Base-by-base conservation (phyloP, 2,888 invertebrate genomes). In the Acleris sparsana region DNA sequence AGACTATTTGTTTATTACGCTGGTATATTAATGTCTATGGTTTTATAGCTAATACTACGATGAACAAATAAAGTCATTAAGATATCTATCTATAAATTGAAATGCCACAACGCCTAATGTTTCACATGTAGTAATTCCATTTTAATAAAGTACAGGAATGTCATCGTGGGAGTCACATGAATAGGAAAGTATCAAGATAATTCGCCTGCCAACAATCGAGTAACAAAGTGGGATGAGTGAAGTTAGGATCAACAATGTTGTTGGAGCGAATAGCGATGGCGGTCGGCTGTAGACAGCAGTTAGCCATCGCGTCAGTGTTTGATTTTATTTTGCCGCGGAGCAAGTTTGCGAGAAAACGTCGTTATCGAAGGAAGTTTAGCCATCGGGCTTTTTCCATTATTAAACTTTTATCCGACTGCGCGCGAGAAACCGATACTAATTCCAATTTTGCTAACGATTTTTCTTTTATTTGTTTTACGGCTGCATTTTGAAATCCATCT, bases 321-420 rank as follows among this genome's bases (percentile, higher is more conserved):
- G 79, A 80, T 83, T 83, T 84, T 83, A 83, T 85, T 85, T 80
- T 74, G 72, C 78, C 73, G 74, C 74, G 73, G 75, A 71, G 74
- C 72, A 77, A 85, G 81, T 83, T 87, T 74, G 78, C 75, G 75
- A 78, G 78, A 76, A 75, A 76, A 80, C 79, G 76, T 80, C 78
- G 78, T 82, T 82, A 80, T 74, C 72, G 71, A 71, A 71, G 68
- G 73, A 86, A 88, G 80, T 87, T 87, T 74, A 77, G 75, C 83
- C 82, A 87, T 86, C 81, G 81, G 77, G 80, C 79, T 84, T 80
- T 74, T 82, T 79, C 80, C 80, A 85, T 84, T 87, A 86, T 85
- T 83, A 83, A 89, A 89, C 80, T 89, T 89, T 82, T 80, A 82
- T 82, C 78, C 80, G 80, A 82, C 78, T 80, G 76, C 78, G 79